Base-by-base conservation (phyloP, 1,140 invertebrate species). In the Trichomalopsis sarcophagae region DNA sequence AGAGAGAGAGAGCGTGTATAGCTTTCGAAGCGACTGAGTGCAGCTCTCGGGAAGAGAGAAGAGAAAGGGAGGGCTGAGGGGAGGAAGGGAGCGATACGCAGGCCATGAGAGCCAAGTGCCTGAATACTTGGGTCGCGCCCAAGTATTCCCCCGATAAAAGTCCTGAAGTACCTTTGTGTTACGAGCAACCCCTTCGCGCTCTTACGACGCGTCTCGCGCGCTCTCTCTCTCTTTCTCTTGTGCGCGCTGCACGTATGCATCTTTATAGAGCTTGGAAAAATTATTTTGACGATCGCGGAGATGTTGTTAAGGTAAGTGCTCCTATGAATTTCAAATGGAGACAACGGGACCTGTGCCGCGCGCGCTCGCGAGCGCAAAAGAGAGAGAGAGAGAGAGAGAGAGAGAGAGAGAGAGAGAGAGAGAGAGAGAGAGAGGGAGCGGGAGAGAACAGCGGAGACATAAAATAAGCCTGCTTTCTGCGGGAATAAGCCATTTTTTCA, bases 71-170 rank as follows among this genome's bases (percentile, higher is more conserved):
- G 17, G 55, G 4, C 23, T 14, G n/a, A 27, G 75, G 44, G 44
- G 75, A 27, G n/a, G 44, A 50, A 21, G 14, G 9, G 17, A n/a
- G n/a, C 17, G 62, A 68, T n/a, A 71, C n/a, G 66, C 23, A 71
- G 69, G 69, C 23, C 23, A 14, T 71, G 69, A 62, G 55, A 44
- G 14, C 13, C 23, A 14, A 75, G 47, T 82, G 36, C 50, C 36
- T n/a, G 73, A 76, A 30, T 73, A 74, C 71, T 62, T 33, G 47
- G 47, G 68, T 81, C 36, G 33, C 81, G 73, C 55, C n/a, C 62
- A 77, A 78, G 76, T 84, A 84, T 73, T 73, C 76, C 66, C 76
- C 27, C 62, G 82, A 55, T 71, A 84, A 83, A 77, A 83, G 62
- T 69, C 7, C 21, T 50, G 7, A 23, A 69, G 75, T 83, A 83